Base-by-base conservation (phyloP, 2,113 vertebrate genomes). In the Protomyctophum bolini region DNA sequence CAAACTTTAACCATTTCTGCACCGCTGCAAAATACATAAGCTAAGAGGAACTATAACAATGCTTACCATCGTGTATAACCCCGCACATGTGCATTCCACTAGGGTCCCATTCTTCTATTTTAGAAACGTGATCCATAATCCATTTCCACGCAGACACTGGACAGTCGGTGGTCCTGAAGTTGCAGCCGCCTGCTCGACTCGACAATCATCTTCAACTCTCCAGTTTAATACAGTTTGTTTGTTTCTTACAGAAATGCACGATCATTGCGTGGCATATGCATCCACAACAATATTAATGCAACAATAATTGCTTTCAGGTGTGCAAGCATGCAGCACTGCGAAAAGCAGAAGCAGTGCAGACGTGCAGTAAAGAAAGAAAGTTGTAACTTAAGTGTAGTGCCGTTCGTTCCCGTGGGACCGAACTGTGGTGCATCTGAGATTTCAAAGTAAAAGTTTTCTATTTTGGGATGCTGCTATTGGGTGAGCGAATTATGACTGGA, bases 131-230 rank as follows among this genome's bases (percentile, higher is more conserved):
- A 75, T 14, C 49, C 10, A 45, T 33, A 7, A 50, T 61, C 14
- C 46, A 46, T 41, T 33, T 62, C 64, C 71, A 1, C n/a, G 5
- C 57, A 45, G 14, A 57, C 33, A n/a, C 61, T 15, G 73, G 81
- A 79, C 58, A 76, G 80, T 70, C 71, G 68, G 58, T 75, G 83
- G 83, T 87, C 83, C 83, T 85, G 80, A 86, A 79, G 82, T 54
- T 83, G 82, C 56, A 74, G 62, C 33, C n/a, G 63, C 10, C 33
- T 33, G 33, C n/a, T n/a, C n/a, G n/a, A n/a, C 2, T 33, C 33
- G 33, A 21, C 10, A 51, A 4, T 10, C 54, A 58, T 58, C 57
- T 33, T 8, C 28, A 7, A 21, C 14, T 14, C 7, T 15, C 8
- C 8, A 8, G 47, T 48, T 48, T n/a, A n/a, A n/a, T n/a, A n/a